Conservation (phyloP, 2,888 invertebrate genomes). For the Leptarthrus brevirostris region DNA sequence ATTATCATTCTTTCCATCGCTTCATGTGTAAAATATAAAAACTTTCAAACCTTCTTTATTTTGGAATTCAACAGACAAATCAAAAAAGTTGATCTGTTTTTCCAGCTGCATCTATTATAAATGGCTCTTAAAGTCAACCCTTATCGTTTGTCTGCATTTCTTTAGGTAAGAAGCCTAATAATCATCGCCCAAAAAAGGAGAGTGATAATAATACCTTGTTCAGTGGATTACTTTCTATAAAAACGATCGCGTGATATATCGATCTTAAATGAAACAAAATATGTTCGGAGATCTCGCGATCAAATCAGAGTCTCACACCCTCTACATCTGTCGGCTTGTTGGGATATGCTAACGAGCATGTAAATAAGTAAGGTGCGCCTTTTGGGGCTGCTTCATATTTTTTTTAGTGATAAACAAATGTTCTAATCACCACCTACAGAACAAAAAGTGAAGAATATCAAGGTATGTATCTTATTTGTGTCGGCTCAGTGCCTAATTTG, state of each 20-base stretch:
- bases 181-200: conserved; percentile 45
- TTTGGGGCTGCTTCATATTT: conserved; percentile 19
- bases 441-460: not conserved
- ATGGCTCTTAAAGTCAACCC: conserved; percentile 37
- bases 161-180: conserved; percentile 49
- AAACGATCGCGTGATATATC: conserved; percentile 48
- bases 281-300: conserved; percentile 28
- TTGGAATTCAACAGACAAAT: too few species aligned
- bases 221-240: conserved; percentile 17
- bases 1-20: too few species aligned
- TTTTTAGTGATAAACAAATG: conserved; percentile 37
- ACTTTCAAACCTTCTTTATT: too few species aligned
- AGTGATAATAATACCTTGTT: conserved; percentile 51
- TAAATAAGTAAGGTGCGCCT: conserved; percentile 38
- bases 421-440: conserved; percentile 44
- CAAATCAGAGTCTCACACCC: conserved; percentile 35
- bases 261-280: conserved; percentile 4
- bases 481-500: conserved; percentile 17
- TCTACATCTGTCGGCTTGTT: conserved; percentile 46
- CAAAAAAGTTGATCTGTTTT: not conserved
- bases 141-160: conserved; percentile 41
- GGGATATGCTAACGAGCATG: conserved; percentile 34
- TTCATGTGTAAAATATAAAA: too few species aligned
- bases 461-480: conserved; percentile 1
- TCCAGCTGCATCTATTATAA: conserved; percentile 34